Conservation (phyloP, 2,113 vertebrate species). For the Scartelaos histophorus region DNA sequence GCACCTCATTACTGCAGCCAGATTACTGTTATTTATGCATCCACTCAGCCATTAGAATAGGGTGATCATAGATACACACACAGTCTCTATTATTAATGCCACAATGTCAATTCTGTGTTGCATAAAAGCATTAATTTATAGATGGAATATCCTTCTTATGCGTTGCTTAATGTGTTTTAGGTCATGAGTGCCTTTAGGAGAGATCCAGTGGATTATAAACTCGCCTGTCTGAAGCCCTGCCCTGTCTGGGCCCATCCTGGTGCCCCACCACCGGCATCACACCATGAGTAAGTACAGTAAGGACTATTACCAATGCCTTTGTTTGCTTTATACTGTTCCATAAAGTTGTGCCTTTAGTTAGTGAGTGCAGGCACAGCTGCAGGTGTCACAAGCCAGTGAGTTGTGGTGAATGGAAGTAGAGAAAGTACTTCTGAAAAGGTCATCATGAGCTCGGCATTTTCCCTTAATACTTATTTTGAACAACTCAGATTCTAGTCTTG, state of each 20-base stretch:
- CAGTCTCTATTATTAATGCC: conserved; percentile 22
- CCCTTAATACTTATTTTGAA: not conserved
- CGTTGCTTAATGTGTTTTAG: conserved; percentile 40
- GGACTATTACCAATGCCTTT: not conserved
- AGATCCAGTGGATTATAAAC: conserved; percentile 73
- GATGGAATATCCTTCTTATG: not conserved
- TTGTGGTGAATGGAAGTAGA: too few relatives aligned
- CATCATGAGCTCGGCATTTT: not conserved
- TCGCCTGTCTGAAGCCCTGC: conserved; percentile 64
- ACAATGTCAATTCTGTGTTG: not conserved
- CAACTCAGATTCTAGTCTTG: not conserved
- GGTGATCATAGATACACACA: not conserved
- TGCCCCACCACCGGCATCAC: conserved; percentile 53
- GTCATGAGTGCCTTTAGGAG: conserved; percentile 79
- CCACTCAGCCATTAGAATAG: conserved; percentile 6
- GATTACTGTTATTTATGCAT: conserved; percentile 58
- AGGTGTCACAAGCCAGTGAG: too few relatives aligned
- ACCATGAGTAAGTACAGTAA: conserved; percentile 79
- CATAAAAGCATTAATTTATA: not conserved
- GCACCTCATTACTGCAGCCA: conserved; percentile 56
- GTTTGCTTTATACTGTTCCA: not conserved
- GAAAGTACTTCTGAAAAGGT: too few relatives aligned
- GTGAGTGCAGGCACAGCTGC: too few relatives aligned
- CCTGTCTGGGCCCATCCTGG: conserved; percentile 54
- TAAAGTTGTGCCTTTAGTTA: not conserved